Conservation (phyloP, 1,140 invertebrate species). For the Odontomachus brunneus region DNA sequence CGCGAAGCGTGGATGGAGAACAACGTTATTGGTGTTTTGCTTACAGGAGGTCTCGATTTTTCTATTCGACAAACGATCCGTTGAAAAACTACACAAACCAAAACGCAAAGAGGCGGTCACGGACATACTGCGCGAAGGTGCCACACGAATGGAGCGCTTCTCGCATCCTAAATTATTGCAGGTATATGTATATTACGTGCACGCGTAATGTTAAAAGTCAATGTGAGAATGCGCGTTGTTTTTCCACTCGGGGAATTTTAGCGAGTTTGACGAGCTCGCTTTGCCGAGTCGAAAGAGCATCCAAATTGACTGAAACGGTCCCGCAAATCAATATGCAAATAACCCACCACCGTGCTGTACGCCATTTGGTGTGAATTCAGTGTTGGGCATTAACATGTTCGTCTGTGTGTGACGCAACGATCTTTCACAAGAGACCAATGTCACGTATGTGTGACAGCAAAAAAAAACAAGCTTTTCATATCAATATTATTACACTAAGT, state of each 20-base stretch:
- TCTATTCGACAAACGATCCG: conserved; percentile 96
- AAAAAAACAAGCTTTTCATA: too few relatives aligned
- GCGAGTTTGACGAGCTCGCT: too few relatives aligned
- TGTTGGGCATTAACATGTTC: too few relatives aligned
- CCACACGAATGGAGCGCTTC: conserved; percentile 93
- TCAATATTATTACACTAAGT: too few relatives aligned
- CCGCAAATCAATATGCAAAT: too few relatives aligned
- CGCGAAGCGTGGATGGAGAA: neutral
- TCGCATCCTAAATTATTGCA: conserved; percentile 94
- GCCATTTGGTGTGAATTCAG: too few relatives aligned
- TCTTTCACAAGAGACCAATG: too few relatives aligned
- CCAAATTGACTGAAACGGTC: neutral
- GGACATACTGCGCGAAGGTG: conserved; percentile 93
- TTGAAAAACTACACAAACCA: conserved; percentile 97
- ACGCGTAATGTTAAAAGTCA: neutral
- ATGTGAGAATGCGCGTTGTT: neutral
- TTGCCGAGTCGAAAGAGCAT: neutral
- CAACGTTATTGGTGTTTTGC: conserved; percentile 26
- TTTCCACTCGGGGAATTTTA: too few relatives aligned
- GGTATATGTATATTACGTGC: conserved; percentile 77
- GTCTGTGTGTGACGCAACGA: too few relatives aligned
- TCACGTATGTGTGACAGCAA: too few relatives aligned
- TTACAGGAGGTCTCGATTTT: conserved; percentile 97
- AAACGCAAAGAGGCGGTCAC: conserved; percentile 96
- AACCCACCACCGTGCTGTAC: too few relatives aligned